A percentile compares a stretch with the other conserved stretches of the same genome.
Conservation (phyloP, 2,888 invertebrate genomes). For the Epistrophe grossulariae region DNA sequence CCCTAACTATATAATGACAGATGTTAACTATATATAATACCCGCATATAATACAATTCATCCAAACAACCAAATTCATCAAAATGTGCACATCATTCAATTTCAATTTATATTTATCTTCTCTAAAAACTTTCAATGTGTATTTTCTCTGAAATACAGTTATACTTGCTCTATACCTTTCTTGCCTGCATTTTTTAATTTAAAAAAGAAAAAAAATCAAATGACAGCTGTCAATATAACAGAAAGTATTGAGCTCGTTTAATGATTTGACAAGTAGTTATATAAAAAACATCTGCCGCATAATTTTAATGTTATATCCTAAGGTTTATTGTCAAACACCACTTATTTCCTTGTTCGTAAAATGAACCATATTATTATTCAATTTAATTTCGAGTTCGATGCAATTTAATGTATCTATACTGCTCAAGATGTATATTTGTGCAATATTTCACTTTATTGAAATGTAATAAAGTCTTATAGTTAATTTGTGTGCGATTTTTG, state of each 20-base stretch:
- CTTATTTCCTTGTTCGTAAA: conserved; percentile 3
- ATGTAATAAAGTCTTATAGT: too few relatives aligned
- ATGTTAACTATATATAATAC: not conserved
- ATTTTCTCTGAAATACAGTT: conserved; percentile 9
- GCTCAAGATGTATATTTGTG: too few relatives aligned
- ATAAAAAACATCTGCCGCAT: conserved; percentile 8
- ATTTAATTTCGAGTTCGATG: not conserved
- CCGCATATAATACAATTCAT: not conserved
- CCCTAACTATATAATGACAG: conserved; percentile 8
- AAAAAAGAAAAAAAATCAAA: not conserved
- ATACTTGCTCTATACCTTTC: not conserved
- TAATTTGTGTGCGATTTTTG: too few relatives aligned
- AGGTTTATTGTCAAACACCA: conserved; percentile 20
- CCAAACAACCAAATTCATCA: conserved; percentile 4
- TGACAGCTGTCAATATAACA: conserved; percentile 36
- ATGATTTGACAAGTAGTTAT: conserved; percentile 13
- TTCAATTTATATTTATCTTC: not conserved
- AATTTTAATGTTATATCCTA: not conserved
- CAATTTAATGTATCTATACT: too few relatives aligned
- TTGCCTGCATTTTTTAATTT: conserved; percentile 10
- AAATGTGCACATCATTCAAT: conserved; percentile 10
- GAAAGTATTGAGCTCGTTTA: not conserved
- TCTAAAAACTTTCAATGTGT: conserved; percentile 22
- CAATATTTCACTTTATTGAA: too few relatives aligned
- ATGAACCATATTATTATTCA: conserved; percentile 17